These are phyloP conservation scores for Drosophila maculinotata DNA, from an alignment of 2,888 invertebrate species.

Conservation along the genomic window DNA sequence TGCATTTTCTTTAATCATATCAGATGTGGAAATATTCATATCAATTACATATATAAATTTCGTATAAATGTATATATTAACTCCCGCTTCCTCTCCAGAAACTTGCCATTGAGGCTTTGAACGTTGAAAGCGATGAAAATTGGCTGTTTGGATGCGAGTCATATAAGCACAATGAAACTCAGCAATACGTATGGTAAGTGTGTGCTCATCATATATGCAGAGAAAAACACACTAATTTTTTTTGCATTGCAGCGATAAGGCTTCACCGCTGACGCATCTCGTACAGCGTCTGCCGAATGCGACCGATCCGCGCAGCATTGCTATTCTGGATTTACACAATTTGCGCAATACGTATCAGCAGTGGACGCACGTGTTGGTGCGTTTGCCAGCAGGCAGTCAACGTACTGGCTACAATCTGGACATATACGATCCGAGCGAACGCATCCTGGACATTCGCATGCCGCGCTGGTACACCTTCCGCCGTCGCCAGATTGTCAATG, in stretches of 20 bases:
- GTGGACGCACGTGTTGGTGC: constrained; percentile 90
- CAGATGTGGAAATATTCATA: too few relatives aligned
- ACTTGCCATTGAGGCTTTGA: constrained; percentile 88
- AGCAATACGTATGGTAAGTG: constrained; percentile 43
- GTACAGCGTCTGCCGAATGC: constrained; percentile 86
- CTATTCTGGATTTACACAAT: constrained; percentile 87
- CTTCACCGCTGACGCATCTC: constrained; percentile 87
- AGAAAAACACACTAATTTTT: neutral
- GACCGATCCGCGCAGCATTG: constrained; percentile 84
- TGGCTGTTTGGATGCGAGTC: constrained; percentile 93
- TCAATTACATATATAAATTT: too few relatives aligned
- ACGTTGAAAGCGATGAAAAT: constrained; percentile 88
- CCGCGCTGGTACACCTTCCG: constrained; percentile 85
- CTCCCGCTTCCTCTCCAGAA: constrained; percentile 48
- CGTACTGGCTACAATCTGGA: constrained; percentile 88
- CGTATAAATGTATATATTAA: too few relatives aligned
- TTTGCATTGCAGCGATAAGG: constrained; percentile 80
- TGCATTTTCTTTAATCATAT: too few relatives aligned
- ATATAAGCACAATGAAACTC: constrained; percentile 74
- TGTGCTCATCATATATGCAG: too few relatives aligned
- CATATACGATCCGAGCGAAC: constrained; percentile 86
- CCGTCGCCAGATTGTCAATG: constrained; percentile 85
- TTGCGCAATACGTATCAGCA: constrained; percentile 86
- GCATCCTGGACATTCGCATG: constrained; percentile 79
- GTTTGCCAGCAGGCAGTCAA: constrained; percentile 86